phyloP scores from a whole-genome alignment of 2,113 vertebrate species.

The Bufo bufo region DNA sequence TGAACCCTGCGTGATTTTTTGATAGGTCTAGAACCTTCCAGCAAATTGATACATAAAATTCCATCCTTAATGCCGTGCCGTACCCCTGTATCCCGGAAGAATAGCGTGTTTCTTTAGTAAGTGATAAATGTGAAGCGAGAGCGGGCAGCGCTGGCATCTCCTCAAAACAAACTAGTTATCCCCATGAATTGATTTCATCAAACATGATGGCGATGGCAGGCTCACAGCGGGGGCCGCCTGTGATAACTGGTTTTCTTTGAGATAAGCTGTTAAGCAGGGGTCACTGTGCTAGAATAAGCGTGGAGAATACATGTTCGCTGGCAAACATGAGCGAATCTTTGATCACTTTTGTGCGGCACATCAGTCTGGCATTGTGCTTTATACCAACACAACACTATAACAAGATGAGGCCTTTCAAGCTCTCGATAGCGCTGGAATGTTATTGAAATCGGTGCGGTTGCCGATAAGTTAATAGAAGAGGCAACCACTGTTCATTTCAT shows the following conservation, averaged over 20 bases:
- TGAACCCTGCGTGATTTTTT: background rate
- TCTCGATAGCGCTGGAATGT: slow-evolving; percentile 90
- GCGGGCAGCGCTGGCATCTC: slow-evolving; percentile 63
- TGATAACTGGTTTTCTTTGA: slow-evolving; percentile 87
- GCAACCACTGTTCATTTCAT: slow-evolving; percentile 98
- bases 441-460: slow-evolving; percentile 89
- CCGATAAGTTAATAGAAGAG: slow-evolving; percentile 87
- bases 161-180: slow-evolving; percentile 69
- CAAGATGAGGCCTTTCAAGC: slow-evolving; percentile 82
- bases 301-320: slow-evolving; percentile 81
- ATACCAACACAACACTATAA: slow-evolving; percentile 88
- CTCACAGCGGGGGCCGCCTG: slow-evolving; percentile 74
- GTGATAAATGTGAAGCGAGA: slow-evolving; percentile 36
- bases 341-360: slow-evolving; percentile 92
- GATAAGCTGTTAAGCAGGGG: slow-evolving; percentile 85
- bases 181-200: slow-evolving; percentile 71
- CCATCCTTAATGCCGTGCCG: slow-evolving; percentile 6
- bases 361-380: slow-evolving; percentile 96
- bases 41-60: slow-evolving; percentile 24
- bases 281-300: slow-evolving; percentile 85
- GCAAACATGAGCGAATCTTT: slow-evolving; percentile 86
- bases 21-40: background rate
- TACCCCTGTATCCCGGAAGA: slow-evolving; percentile 12
- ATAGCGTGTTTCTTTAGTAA: slow-evolving; percentile 37
- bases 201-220: slow-evolving; percentile 74